A percentile compares a stretch with the other conserved stretches of the same genome.
phyloP scores from a whole-genome alignment of 2,113 vertebrate genomes.

The Harpagus bidentatus region DNA sequence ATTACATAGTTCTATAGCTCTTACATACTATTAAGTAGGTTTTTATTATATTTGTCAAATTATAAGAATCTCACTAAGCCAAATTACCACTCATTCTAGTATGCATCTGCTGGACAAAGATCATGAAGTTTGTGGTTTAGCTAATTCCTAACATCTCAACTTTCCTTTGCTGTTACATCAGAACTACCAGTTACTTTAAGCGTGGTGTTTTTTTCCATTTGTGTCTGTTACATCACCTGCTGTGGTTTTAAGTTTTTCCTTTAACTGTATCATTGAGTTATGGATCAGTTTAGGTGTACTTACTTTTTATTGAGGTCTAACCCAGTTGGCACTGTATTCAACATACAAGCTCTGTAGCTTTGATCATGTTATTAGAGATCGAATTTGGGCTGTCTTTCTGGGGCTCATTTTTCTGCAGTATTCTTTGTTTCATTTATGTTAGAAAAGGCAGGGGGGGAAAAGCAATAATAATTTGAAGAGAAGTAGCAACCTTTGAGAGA shows the following conservation, averaged over 20 bases:
- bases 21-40: neutral
- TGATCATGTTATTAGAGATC: neutral
- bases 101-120: neutral
- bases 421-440: neutral
- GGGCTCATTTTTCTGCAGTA: neutral
- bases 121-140: neutral
- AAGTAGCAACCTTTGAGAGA: neutral
- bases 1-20: neutral
- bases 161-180: neutral
- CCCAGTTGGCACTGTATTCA: neutral
- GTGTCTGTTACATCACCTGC: neutral
- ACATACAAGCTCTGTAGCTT: neutral
- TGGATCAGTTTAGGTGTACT: neutral
- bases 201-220: neutral
- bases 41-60: neutral
- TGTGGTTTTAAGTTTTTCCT: neutral
- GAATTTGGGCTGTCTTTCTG: neutral
- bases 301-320: neutral
- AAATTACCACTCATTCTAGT: neutral
- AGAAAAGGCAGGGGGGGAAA: neutral
- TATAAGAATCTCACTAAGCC: neutral
- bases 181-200: neutral
- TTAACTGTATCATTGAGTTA: neutral
- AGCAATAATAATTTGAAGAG: neutral
- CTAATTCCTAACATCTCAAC: neutral